These are phyloP conservation scores for Aproaerema taeniolella DNA, from an alignment of 2,888 invertebrate species.

Conservation along the genomic window DNA sequence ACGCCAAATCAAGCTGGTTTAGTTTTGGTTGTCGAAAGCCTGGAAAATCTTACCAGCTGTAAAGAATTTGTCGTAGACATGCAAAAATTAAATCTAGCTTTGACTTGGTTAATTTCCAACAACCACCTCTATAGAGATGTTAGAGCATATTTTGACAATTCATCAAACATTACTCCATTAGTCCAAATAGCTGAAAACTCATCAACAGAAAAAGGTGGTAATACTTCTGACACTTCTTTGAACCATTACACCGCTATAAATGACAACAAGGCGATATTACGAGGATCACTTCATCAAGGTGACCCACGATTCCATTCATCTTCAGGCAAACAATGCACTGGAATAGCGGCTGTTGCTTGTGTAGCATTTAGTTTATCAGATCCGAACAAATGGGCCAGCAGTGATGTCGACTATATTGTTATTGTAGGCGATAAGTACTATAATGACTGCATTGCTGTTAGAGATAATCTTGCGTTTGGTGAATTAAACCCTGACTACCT, in stretches of 20 bases:
- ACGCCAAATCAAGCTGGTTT: not conserved
- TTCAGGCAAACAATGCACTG: not conserved
- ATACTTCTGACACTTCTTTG: not conserved
- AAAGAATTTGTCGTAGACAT: not conserved
- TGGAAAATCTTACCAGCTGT: not conserved
- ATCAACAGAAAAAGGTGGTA: not conserved
- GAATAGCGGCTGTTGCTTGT: not conserved
- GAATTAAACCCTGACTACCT: not conserved
- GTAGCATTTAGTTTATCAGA: not conserved
- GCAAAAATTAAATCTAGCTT: not conserved
- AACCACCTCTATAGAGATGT: not conserved
- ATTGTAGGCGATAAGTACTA: not conserved
- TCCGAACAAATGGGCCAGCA: not conserved
- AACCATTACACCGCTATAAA: not conserved
- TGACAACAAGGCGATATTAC: not conserved
- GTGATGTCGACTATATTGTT: not conserved
- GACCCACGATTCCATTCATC: not conserved
- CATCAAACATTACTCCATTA: not conserved
- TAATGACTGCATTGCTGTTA: not conserved
- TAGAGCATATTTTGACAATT: not conserved
- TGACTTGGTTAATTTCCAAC: not conserved
- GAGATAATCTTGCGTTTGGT: not conserved
- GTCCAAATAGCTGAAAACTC: not conserved
- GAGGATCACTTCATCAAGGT: constrained; percentile 1
- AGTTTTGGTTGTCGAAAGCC: not conserved